Evolutionary conservation across 2,113 vertebrate species (phyloP).

Genomic region (Acrocephalus kingi): DNA sequence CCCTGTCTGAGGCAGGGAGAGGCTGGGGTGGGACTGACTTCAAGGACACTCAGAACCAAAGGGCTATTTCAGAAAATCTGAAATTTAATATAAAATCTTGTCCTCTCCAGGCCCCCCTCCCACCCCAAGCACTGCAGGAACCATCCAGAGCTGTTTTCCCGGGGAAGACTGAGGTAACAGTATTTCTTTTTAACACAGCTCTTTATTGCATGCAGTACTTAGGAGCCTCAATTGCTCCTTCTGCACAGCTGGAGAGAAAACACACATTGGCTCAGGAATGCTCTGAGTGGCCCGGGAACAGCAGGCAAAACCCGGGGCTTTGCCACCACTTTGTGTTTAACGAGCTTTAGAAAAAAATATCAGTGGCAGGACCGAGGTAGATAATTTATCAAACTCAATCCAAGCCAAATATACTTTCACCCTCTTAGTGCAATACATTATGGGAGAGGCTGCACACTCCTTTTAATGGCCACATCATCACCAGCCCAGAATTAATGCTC

Average conservation of each 20-base stretch:
- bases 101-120: neutral
- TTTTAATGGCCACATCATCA: neutral
- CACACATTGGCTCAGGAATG: neutral
- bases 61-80: neutral
- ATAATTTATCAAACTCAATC: neutral
- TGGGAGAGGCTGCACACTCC: neutral
- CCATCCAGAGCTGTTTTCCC: neutral
- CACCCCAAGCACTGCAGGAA: neutral
- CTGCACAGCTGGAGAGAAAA: neutral
- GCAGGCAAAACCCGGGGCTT: neutral
- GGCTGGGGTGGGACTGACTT: neutral
- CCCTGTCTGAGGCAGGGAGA: neutral
- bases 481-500: neutral
- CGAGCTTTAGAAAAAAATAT: neutral
- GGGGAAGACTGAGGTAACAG: neutral
- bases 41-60: neutral
- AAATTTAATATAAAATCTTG: neutral
- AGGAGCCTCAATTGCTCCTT: neutral
- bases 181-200: neutral
- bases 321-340: neutral
- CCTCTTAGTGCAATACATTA: neutral
- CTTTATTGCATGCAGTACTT: neutral
- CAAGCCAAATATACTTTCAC: neutral
- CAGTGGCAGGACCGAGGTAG: neutral
- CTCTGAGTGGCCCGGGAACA: neutral